Evolutionary conservation across 2,797 vertebrate genomes (phyloP), one percentile per base, ranked within the genome.

Genomic region (Falco concolor): DNA sequence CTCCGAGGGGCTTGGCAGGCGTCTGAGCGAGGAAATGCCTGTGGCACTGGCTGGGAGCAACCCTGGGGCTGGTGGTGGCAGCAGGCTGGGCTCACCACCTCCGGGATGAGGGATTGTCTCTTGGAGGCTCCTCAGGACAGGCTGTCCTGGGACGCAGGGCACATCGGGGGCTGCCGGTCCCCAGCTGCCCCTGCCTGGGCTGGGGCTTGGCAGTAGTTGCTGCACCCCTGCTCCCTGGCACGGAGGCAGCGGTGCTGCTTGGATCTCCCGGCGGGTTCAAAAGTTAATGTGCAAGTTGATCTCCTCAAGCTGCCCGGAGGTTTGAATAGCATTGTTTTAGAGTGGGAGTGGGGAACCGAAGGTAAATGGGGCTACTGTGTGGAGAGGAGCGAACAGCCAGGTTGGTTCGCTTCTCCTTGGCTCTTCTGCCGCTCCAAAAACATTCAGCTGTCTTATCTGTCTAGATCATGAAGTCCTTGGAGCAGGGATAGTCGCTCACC

Each of bases 11-110:
- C 72, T 84, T 87, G 79, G 93, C 94, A 92, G 69, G 85, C 47
- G 14, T 27, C 82, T 22, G 89, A 89, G 91, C 6, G 8, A 91
- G 93, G 96, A 95, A 95, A 95, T 95, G 96, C 94, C 89, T 93
- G 95, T 90, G 89, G 89, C 91, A 87, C 70, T 5, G 78, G 34
- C 81, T 63, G 74, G 38, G 77, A 92, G 73, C 92, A 84, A 86
- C 69, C 34, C 61, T 6, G 5, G 49, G 34, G 69, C 8, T 3
- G 80, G 73, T 8, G 3, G 53, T 44, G 95, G 53, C 84, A 60
- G 7, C 53, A 32, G n/a, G 8, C 74, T 15, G 81, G 21, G 67
- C 75, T 89, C 70, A 60, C 8, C 45, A 16, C 47, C 72, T 50
- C 24, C 1, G 8, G 67, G 63, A 10, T 22, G 63, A 65, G 52